These are phyloP conservation scores for Solenodon paradoxus DNA, from an alignment of 2,113 vertebrate genomes.

Conservation along the genomic window DNA sequence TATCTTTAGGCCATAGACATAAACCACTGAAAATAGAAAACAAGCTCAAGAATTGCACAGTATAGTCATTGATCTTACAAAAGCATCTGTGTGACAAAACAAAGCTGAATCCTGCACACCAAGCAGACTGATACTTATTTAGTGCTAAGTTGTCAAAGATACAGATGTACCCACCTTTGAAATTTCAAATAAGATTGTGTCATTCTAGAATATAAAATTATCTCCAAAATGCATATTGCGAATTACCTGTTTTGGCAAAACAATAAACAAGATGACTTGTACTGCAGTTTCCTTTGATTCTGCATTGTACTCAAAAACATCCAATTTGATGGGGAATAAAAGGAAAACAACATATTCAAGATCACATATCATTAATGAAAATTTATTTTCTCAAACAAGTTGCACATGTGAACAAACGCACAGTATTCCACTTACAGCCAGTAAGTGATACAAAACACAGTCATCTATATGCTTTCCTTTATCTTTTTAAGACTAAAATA, in stretches of 20 bases:
- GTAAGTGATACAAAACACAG: background rate
- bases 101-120: background rate
- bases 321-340: background rate
- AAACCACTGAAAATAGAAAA: slow-evolving; percentile 34
- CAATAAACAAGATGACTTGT: slow-evolving; percentile 4
- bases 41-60: slow-evolving; percentile 3
- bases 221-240: background rate
- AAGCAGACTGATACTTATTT: background rate
- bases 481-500: background rate
- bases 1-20: slow-evolving; percentile 32
- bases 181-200: background rate
- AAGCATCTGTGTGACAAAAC: background rate
- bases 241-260: slow-evolving; percentile 17
- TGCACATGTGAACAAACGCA: background rate
- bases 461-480: background rate
- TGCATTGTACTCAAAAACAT: slow-evolving; percentile 12
- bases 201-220: background rate
- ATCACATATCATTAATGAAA: background rate
- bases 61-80: slow-evolving; percentile 11
- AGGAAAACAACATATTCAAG: background rate
- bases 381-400: background rate
- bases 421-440: background rate
- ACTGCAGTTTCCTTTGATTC: slow-evolving; percentile 3
- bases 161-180: background rate
- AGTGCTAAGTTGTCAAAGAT: background rate